Conservation (phyloP, 2,113 vertebrate species). For the Thunnus maccoyii region DNA sequence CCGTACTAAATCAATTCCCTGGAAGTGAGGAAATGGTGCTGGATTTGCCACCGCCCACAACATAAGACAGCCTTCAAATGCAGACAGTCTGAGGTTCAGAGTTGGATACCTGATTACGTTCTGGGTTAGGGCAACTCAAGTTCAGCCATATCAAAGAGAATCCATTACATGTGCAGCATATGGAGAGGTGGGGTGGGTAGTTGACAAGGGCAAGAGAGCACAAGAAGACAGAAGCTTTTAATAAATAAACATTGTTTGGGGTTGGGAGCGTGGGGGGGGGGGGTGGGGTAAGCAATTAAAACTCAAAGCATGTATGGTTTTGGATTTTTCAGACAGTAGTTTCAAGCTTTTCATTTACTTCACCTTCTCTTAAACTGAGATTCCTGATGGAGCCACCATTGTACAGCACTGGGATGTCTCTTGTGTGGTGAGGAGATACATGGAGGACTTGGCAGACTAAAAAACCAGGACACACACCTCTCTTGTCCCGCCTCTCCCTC, state of each 20-base stretch:
- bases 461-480: slow-evolving; percentile 73
- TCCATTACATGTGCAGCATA: slow-evolving; percentile 52
- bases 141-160: slow-evolving; percentile 73
- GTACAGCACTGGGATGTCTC: slow-evolving; percentile 43
- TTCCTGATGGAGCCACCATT: slow-evolving; percentile 17
- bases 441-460: slow-evolving; percentile 62
- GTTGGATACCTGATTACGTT: slow-evolving; percentile 55
- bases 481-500: slow-evolving; percentile 71
- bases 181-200: slow-evolving; percentile 28
- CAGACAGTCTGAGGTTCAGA: slow-evolving; percentile 33
- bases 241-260: slow-evolving; percentile 44
- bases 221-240: slow-evolving; percentile 19
- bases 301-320: slow-evolving; percentile 27
- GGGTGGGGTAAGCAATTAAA: slow-evolving; percentile 44
- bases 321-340: slow-evolving; percentile 22
- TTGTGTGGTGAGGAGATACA: slow-evolving; percentile 47
- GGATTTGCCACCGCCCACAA: slow-evolving; percentile 37
- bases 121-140: slow-evolving; percentile 49
- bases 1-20: slow-evolving; percentile 26
- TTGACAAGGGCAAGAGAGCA: slow-evolving; percentile 12
- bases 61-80: slow-evolving; percentile 32
- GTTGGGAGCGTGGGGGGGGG: no score
- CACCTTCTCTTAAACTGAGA: slow-evolving; percentile 24
- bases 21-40: slow-evolving; percentile 43
- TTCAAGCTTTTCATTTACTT: slow-evolving; percentile 20